Conservation (phyloP, 2,113 vertebrate genomes). For the Ochotona curzoniae region DNA sequence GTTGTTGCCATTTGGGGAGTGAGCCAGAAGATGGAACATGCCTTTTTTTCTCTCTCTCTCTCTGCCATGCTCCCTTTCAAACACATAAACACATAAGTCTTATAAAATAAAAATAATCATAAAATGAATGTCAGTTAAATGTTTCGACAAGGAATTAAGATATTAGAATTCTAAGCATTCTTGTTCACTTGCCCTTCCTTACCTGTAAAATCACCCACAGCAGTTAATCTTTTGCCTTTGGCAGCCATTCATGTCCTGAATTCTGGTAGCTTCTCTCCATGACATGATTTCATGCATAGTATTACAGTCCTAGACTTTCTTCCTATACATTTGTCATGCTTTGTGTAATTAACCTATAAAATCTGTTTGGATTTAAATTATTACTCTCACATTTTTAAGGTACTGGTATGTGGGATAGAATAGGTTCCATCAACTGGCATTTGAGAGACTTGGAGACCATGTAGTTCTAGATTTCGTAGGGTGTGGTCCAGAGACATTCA, state of each 20-base stretch:
- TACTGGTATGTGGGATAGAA: neutral
- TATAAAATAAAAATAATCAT: neutral
- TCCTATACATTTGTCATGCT: neutral
- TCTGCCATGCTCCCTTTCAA: too few species aligned
- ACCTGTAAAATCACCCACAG: neutral
- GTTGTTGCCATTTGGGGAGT: too few species aligned
- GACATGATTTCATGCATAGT: neutral
- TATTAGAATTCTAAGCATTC: neutral
- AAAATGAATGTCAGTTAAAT: conserved; percentile 1
- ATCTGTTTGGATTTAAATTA: neutral
- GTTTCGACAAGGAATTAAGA: neutral
- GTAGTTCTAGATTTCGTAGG: neutral
- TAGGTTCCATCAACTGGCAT: neutral
- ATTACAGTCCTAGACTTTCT: neutral
- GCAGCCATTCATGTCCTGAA: neutral
- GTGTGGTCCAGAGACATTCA: neutral
- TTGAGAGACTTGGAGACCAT: neutral
- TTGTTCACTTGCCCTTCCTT: neutral
- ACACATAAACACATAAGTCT: too few species aligned
- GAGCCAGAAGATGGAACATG: too few species aligned
- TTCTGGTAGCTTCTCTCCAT: neutral
- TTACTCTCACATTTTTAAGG: neutral
- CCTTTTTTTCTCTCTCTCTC: too few species aligned
- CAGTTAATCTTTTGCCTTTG: neutral
- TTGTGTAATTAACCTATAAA: neutral